Conservation (phyloP, 2,797 vertebrate species). For the Aphelocoma californica region DNA sequence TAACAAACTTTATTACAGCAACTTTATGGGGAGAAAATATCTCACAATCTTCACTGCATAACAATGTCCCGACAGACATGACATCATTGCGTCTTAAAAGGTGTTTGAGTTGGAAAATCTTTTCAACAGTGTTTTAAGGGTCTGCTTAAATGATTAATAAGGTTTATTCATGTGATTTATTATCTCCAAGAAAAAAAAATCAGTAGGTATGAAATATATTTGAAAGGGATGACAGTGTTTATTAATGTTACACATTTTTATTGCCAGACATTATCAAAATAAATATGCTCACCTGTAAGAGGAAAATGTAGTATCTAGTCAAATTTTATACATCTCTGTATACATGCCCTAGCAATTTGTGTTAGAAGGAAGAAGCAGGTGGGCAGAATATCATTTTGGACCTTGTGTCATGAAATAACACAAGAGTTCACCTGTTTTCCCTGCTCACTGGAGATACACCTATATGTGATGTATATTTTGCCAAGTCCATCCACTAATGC, state of each 20-base stretch:
- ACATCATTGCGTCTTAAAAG: constrained; percentile 69
- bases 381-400: background rate
- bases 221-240: constrained; percentile 44
- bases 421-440: background rate
- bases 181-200: constrained; percentile 54
- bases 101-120: constrained; percentile 70
- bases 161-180: constrained; percentile 53
- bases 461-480: background rate
- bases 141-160: constrained; percentile 69
- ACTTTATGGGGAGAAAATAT: constrained; percentile 23
- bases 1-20: constrained; percentile 45
- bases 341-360: background rate
- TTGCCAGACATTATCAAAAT: constrained; percentile 49
- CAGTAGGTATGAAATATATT: constrained; percentile 24
- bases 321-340: background rate
- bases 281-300: constrained; percentile 18
- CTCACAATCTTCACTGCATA: constrained; percentile 32
- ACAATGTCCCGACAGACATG: constrained; percentile 67
- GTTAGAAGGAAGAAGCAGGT: background rate
- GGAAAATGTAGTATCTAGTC: constrained; percentile 27
- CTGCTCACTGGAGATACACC: background rate
- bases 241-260: constrained; percentile 19
- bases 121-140: constrained; percentile 55
- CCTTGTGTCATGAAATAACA: background rate
- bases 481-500: background rate